Base-by-base conservation (phyloP, 2,113 vertebrate species). In the Chionodraco myersi region DNA sequence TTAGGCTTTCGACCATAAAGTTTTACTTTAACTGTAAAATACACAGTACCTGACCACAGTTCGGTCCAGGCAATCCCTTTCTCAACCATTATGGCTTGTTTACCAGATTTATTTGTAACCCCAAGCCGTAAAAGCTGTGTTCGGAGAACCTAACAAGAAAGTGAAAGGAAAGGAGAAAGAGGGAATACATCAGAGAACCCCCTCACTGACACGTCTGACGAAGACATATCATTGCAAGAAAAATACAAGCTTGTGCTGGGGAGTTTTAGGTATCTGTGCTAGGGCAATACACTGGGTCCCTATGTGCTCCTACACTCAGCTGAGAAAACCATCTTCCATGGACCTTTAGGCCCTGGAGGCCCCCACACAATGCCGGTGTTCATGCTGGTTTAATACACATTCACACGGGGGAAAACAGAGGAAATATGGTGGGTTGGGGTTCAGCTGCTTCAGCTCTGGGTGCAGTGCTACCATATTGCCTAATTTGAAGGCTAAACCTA, bases 341-440 rank as follows among this genome's bases (percentile, higher is more conserved):
- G 59, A 30, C 72, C 45, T 77, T 53, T 45, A 56, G 68, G 49
- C 26, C 51, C 70, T 5, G 15, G 75, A 75, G 80, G 49, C 14
- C 41, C 68, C 66, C 60, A 81, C 72, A 92, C 91, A 92, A 91
- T 88, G 88, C 69, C 8, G 13, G 72, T 72, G 79, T 92, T 92
- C 82, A 88, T 89, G 48, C 74, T 34, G 77, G 57, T 82, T 92
- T 60, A 91, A 88, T 78, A 80, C 48, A 83, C n/a, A 77, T 85
- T 77, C 83, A 82, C 80, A 85, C 48, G 48, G 44, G 86, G 76
- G 68, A 81, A 84, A 72, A 80, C 48, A 62, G 34, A 75, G 77
- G 86, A 87, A 88, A 88, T 75, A n/a, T 64, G 52, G 5, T 16
- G n/a, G n/a, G 45, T 62, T 78, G 66, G 21, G 45, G 53, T n/a